These are phyloP conservation scores for Melanitta fusca DNA, from an alignment of 2,797 vertebrate genomes.

Conservation along the genomic window DNA sequence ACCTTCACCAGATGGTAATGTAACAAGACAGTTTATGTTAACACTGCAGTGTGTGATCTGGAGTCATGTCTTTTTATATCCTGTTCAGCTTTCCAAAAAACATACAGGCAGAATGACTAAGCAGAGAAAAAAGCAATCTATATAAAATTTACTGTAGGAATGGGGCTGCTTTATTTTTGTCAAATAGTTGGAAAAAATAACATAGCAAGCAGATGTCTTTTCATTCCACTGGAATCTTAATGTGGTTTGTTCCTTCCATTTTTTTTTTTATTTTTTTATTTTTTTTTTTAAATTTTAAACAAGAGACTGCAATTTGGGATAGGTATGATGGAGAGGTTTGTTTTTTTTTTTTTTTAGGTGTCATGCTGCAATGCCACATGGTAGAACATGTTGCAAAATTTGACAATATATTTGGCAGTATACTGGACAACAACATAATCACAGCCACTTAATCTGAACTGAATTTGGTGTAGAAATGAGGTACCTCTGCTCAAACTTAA, in stretches of 20 bases:
- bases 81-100: constrained; percentile 40
- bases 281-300: neutral
- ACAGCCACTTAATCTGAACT: neutral
- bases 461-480: neutral
- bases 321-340: neutral
- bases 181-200: constrained; percentile 38
- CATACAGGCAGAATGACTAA: constrained; percentile 51
- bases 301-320: neutral
- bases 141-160: constrained; percentile 57
- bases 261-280: neutral
- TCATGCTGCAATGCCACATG: neutral
- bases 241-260: neutral
- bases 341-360: neutral
- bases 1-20: neutral
- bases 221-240: constrained; percentile 13
- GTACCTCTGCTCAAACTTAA: neutral
- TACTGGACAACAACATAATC: neutral
- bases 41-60: constrained; percentile 28
- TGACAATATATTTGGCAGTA: neutral
- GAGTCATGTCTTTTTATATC: constrained; percentile 35
- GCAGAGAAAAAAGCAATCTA: constrained; percentile 47
- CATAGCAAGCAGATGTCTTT: constrained; percentile 45
- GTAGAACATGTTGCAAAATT: neutral
- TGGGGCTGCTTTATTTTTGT: neutral
- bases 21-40: neutral